Percentiles rank a stretch among this genome's conserved stretches.
phyloP scores from a whole-genome alignment of 2,113 vertebrate species.

The Pterocles orientalis region DNA sequence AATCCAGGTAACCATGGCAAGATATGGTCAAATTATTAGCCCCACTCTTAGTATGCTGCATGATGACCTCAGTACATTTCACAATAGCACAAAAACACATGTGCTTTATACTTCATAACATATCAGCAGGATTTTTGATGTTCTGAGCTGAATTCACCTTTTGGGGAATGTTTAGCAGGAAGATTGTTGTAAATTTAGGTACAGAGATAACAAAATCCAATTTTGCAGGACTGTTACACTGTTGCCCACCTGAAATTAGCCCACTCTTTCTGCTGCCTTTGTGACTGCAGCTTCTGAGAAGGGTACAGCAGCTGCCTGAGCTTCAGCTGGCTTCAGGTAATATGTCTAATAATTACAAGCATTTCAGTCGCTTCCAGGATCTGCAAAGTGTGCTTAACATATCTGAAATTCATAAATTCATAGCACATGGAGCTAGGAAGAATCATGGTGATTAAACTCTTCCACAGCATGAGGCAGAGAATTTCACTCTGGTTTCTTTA shows the following conservation, averaged over 20 bases:
- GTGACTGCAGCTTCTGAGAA: not conserved
- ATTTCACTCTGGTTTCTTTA: not conserved
- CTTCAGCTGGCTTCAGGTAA: not conserved
- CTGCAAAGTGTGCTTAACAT: not conserved
- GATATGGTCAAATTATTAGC: not conserved
- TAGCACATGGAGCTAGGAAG: not conserved
- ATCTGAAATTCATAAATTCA: constrained; percentile 18
- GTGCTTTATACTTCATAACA: not conserved
- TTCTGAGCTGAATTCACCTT: not conserved
- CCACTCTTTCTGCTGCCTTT: not conserved
- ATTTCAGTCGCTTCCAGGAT: not conserved
- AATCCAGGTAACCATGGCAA: not conserved
- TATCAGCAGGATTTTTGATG: not conserved
- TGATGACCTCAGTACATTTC: not conserved
- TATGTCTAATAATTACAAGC: not conserved
- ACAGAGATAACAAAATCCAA: not conserved
- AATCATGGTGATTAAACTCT: not conserved
- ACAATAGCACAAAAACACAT: not conserved
- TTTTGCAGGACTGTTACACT: not conserved
- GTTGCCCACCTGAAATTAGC: not conserved
- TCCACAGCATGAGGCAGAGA: not conserved
- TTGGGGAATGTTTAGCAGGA: not conserved
- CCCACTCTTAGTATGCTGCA: not conserved
- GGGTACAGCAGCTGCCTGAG: not conserved
- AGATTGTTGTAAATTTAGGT: not conserved